Evolutionary conservation across 2,888 invertebrate species (phyloP), one percentile per base, ranked within the genome.

Genomic region (Agrypnus murinus): DNA sequence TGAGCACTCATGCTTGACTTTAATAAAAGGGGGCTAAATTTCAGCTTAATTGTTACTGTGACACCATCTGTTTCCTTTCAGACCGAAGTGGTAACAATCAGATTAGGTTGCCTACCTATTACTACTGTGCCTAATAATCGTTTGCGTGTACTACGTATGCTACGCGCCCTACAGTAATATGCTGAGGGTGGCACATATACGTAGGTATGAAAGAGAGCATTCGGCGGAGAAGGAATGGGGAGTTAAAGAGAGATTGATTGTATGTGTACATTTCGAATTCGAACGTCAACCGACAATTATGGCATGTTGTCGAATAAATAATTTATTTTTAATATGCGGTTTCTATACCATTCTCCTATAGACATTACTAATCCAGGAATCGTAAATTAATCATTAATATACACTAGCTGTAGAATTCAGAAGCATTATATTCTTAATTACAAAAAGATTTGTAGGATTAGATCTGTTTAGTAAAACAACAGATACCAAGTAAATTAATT

Each of bases 11-110:
- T 81, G 84, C 85, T 77, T 85, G 83, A 84, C 84, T 81, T 82
- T 80, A 80, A 80, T 79, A 81, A 83, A 84, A 84, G 82, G 84
- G 85, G 83, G 85, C 84, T 84, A 85, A 85, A 85, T 85, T 86
- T 85, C 83, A 80, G 81, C 83, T 81, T 86, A 86, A 86, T 86
- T 86, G 85, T 84, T 84, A 83, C 83, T 82, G 82, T 83, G 83
- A 85, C 86, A 86, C 85, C 85, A 86, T 86, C 85, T 86, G 85
- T 84, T 86, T 86, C 85, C 85, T 85, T 84, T 84, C 82, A 78
- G 77, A 71, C 75, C 60, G 73, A 60, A 65, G 71, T 62, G 73
- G 77, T 73, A 75, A 74, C 67, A 76, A 79, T 77, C 77, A 77
- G 77, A 77, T 77, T 77, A 77, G 75, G 74, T 73, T 75, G 75